Conservation (phyloP, 2,113 vertebrate species). For the Oreochromis aureus region DNA sequence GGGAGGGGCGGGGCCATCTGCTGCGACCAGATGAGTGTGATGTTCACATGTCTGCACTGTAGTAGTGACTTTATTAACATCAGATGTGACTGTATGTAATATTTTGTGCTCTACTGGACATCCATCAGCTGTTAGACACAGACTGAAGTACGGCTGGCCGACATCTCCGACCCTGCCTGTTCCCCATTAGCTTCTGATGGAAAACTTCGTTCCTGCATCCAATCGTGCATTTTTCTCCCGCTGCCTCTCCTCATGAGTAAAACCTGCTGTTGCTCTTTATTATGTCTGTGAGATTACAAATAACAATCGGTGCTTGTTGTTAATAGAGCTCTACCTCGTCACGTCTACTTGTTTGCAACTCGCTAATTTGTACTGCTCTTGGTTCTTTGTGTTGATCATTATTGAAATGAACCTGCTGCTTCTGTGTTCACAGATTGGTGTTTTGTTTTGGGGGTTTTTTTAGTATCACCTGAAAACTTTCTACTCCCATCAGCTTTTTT, state of each 20-base stretch:
- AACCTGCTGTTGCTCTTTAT: background rate
- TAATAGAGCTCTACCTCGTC: background rate
- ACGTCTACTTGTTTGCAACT: background rate
- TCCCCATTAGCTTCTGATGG: background rate
- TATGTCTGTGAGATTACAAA: background rate
- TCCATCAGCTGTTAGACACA: background rate
- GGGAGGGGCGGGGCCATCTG: accelerated
- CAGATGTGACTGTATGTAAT: background rate
- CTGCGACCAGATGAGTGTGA: background rate
- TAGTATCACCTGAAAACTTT: background rate
- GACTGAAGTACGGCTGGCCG: background rate
- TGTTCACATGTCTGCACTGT: background rate
- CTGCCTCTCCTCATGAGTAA: background rate
- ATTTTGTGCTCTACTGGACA: background rate
- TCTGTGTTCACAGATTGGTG: background rate
- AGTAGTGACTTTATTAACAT: background rate
- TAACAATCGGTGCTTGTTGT: background rate
- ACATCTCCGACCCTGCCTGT: background rate
- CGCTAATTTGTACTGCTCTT: background rate
- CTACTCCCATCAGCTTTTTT: background rate
- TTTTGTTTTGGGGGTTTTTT: background rate
- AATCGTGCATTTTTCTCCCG: background rate
- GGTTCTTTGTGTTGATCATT: background rate
- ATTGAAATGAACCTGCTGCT: background rate
- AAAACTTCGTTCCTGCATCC: background rate